A percentile compares a stretch with the other conserved stretches of the same genome.
Evolutionary conservation across 2,888 invertebrate species (phyloP).

Genomic region (Eudemis profundana): DNA sequence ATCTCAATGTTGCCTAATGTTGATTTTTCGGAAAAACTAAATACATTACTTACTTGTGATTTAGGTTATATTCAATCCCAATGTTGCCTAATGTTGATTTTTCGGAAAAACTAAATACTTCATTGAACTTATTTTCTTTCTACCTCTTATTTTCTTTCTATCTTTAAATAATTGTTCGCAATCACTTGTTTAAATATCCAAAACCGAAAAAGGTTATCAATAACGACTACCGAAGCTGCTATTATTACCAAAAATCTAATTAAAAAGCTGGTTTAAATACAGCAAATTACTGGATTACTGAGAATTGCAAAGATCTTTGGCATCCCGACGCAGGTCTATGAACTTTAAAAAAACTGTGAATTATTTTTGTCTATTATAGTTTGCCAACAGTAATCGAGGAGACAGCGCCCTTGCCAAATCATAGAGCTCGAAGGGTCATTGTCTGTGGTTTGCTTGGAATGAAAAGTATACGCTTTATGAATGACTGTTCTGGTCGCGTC

Average conservation of each 20-base stretch:
- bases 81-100: too few relatives aligned
- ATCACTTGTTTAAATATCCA: too few relatives aligned
- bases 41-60: too few relatives aligned
- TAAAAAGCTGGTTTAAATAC: slow-evolving; percentile 11
- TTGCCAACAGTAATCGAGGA: slow-evolving; percentile 22
- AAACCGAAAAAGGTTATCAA: background rate
- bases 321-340: slow-evolving; percentile 25
- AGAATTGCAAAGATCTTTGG: slow-evolving; percentile 36
- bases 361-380: slow-evolving; percentile 37
- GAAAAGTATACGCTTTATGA: slow-evolving; percentile 20
- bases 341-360: slow-evolving; percentile 20
- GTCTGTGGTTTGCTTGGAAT: slow-evolving; percentile 32
- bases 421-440: slow-evolving; percentile 35
- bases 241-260: background rate
- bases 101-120: too few relatives aligned
- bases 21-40: too few relatives aligned
- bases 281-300: slow-evolving; percentile 15
- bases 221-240: background rate
- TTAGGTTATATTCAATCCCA: too few relatives aligned
- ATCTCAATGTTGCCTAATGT: too few relatives aligned
- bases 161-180: too few relatives aligned
- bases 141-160: too few relatives aligned
- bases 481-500: slow-evolving; percentile 12
- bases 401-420: slow-evolving; percentile 36
- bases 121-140: too few relatives aligned